phyloP scores from a whole-genome alignment of 2,797 vertebrate species.

The Sebastes variabilis region DNA sequence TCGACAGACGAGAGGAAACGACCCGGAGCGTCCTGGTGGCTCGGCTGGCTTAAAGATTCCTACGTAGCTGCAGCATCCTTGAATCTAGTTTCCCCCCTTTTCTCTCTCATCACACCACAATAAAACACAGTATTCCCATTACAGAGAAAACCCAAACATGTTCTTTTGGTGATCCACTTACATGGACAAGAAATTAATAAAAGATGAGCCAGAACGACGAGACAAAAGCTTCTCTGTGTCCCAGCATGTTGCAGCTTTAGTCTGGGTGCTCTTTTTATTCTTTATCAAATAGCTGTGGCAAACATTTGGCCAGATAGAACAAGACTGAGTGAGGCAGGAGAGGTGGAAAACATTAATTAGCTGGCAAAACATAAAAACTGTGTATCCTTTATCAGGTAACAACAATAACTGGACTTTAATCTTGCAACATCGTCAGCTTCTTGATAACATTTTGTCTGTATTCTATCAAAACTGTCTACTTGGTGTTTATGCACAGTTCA shows the following conservation, averaged over 20 bases:
- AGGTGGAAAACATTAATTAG: too few relatives aligned
- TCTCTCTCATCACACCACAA: neutral
- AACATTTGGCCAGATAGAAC: too few relatives aligned
- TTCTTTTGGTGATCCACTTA: conserved; percentile 28
- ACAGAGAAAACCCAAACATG: conserved; percentile 15
- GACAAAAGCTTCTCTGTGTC: conserved; percentile 39
- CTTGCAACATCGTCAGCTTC: too few relatives aligned
- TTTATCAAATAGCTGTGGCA: too few relatives aligned
- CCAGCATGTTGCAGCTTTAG: neutral
- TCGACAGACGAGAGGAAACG: neutral
- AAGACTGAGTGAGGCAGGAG: too few relatives aligned
- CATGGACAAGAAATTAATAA: conserved; percentile 47
- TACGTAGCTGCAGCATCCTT: neutral
- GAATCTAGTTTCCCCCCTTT: neutral
- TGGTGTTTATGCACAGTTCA: too few relatives aligned
- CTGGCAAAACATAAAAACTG: too few relatives aligned
- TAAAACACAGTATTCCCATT: conserved; percentile 10
- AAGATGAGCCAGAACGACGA: conserved; percentile 34
- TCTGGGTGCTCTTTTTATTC: too few relatives aligned
- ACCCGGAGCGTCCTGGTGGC: conserved; percentile 12
- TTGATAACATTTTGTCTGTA: too few relatives aligned
- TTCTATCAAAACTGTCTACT: too few relatives aligned
- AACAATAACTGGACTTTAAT: too few relatives aligned
- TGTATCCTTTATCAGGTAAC: too few relatives aligned
- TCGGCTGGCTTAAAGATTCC: neutral